Evolutionary conservation across 2,113 vertebrate genomes (phyloP).

Genomic region (Mobula birostris): DNA sequence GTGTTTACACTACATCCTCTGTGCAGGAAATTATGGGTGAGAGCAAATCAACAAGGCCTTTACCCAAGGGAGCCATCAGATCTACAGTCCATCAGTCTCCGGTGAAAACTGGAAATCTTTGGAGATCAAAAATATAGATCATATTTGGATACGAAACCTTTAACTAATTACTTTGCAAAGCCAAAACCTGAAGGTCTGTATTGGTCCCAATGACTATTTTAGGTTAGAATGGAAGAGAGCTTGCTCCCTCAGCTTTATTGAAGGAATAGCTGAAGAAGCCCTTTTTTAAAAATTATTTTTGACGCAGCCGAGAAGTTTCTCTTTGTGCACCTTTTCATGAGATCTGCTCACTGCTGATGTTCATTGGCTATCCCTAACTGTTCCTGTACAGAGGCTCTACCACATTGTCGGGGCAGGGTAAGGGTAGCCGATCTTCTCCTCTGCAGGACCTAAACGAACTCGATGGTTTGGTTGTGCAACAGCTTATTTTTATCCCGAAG

Average conservation of each 20-base stretch:
- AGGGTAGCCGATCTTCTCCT: no score
- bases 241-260: neutral
- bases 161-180: neutral
- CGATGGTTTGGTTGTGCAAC: no score
- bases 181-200: neutral
- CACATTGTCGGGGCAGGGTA: no score
- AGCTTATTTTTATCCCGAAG: no score
- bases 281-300: neutral
- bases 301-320: neutral
- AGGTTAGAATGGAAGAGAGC: neutral
- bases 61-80: neutral
- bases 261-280: neutral
- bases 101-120: neutral
- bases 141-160: constrained; percentile 2
- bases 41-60: neutral
- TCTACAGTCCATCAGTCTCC: neutral
- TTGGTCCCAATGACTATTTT: neutral
- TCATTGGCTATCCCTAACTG: no score
- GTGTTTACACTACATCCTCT: neutral
- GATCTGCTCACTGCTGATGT: no score
- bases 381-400: no score
- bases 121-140: constrained; percentile 11
- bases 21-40: constrained; percentile 10
- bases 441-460: no score
- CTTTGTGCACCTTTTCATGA: neutral